Conservation (phyloP, 2,888 invertebrate genomes). For the Chesias legatella region DNA sequence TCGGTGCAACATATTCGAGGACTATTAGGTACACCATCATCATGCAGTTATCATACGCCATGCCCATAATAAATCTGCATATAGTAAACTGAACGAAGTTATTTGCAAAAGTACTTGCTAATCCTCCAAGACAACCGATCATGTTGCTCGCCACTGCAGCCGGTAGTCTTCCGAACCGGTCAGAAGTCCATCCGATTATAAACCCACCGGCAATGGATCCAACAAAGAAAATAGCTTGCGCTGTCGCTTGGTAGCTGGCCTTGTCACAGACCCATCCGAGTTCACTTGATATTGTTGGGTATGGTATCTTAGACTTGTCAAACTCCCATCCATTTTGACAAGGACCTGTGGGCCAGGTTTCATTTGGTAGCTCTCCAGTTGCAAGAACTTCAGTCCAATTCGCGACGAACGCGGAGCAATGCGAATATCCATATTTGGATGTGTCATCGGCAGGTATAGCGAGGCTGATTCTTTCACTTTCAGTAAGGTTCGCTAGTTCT, state of each 20-base stretch:
- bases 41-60: constrained; percentile 57
- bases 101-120: constrained; percentile 43
- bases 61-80: constrained; percentile 52
- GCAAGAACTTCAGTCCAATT: constrained; percentile 51
- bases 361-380: constrained; percentile 35
- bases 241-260: constrained; percentile 54
- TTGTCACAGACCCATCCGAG: constrained; percentile 57
- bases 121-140: constrained; percentile 47
- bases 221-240: constrained; percentile 54
- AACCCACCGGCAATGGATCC: constrained; percentile 54
- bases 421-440: constrained; percentile 48
- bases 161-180: constrained; percentile 53
- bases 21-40: constrained; percentile 53
- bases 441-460: constrained; percentile 36
- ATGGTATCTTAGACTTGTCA: constrained; percentile 54
- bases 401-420: constrained; percentile 43
- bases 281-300: constrained; percentile 55
- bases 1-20: constrained; percentile 56
- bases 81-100: constrained; percentile 46
- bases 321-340: constrained; percentile 60
- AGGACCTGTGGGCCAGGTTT: constrained; percentile 41
- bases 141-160: constrained; percentile 45
- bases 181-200: constrained; percentile 51
- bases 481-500: constrained; percentile 36
- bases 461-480: constrained; percentile 31